Conservation (phyloP, 2,797 vertebrate genomes). For the Clarias fuscus region DNA sequence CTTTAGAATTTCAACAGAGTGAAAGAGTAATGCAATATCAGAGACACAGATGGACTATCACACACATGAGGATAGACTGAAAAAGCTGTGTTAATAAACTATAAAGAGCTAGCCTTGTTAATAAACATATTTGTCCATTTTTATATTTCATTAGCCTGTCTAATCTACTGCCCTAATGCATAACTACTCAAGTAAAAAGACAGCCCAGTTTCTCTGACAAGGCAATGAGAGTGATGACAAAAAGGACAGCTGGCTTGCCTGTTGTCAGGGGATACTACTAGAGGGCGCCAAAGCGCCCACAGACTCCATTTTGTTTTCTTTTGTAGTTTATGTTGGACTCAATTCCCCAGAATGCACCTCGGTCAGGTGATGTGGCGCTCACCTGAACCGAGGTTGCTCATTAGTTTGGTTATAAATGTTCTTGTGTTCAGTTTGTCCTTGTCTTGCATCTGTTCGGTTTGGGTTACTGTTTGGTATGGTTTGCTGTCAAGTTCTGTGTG, state of each 20-base stretch:
- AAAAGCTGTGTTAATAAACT: conserved; percentile 38
- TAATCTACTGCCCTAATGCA: conserved; percentile 21
- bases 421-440: too few species aligned
- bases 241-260: conserved; percentile 24
- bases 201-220: conserved; percentile 32
- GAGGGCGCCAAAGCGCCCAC: too few species aligned
- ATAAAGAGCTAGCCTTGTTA: conserved; percentile 22
- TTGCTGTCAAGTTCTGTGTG: too few species aligned
- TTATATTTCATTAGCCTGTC: conserved; percentile 45
- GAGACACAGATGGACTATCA: conserved; percentile 15
- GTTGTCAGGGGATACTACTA: too few species aligned
- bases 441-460: too few species aligned
- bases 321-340: too few species aligned
- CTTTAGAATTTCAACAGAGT: conserved; percentile 10
- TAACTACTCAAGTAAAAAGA: conserved; percentile 25
- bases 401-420: too few species aligned
- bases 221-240: conserved; percentile 10
- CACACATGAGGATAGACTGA: conserved; percentile 1
- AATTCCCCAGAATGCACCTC: too few species aligned
- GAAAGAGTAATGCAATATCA: conserved; percentile 11
- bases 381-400: too few species aligned
- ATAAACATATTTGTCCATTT: conserved; percentile 39
- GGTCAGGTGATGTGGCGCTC: too few species aligned
- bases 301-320: too few species aligned
- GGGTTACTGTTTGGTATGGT: too few species aligned